Conservation (phyloP, 2,888 invertebrate genomes). For the Tetranychus piercei region DNA sequence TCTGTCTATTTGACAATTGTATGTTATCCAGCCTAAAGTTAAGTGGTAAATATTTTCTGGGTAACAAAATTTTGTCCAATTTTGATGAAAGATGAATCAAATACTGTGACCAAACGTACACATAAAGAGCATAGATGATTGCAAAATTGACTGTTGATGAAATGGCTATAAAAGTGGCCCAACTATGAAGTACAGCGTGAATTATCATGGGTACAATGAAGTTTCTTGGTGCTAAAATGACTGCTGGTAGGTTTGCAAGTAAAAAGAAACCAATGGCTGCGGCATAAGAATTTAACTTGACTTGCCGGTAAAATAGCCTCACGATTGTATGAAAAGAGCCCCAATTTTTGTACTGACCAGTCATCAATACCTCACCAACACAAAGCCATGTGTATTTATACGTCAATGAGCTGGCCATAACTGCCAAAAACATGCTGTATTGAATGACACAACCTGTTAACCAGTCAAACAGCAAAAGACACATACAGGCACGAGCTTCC, state of each 20-base stretch:
- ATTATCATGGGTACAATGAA: neutral
- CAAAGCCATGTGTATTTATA: neutral
- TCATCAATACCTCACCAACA: neutral
- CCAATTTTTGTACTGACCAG: neutral
- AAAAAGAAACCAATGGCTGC: neutral
- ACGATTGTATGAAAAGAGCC: neutral
- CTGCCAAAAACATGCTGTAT: neutral
- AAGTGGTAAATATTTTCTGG: neutral
- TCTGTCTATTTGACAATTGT: neutral
- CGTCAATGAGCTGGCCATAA: neutral
- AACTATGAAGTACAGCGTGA: neutral
- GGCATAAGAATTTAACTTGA: neutral
- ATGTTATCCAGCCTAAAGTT: neutral
- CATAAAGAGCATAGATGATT: neutral
- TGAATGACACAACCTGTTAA: neutral
- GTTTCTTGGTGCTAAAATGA: neutral
- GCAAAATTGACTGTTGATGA: neutral
- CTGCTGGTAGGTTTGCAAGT: neutral
- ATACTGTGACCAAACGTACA: neutral
- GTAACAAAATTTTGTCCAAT: neutral
- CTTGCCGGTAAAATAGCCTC: neutral
- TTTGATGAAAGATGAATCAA: neutral
- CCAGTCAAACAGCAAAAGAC: neutral
- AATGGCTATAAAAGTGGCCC: neutral
- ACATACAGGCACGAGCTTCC: neutral